Percentiles rank a stretch among this genome's conserved stretches.
Evolutionary conservation across 2,113 vertebrate genomes (phyloP).

Genomic region (Lepisosteus oculatus): DNA sequence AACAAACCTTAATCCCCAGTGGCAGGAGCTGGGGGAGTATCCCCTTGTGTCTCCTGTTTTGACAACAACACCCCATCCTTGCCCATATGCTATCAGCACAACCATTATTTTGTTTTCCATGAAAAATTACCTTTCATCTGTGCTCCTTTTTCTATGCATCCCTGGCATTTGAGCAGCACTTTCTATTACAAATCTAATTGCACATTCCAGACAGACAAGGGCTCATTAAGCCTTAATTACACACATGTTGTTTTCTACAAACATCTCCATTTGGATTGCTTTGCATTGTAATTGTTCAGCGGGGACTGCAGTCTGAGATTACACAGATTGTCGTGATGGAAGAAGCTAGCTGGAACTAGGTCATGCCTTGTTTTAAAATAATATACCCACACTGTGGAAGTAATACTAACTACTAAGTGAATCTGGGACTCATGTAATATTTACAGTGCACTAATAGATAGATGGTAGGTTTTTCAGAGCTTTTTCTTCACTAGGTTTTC

Average conservation of each 20-base stretch:
- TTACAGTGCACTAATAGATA: slow-evolving; percentile 56
- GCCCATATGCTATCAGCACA: slow-evolving; percentile 59
- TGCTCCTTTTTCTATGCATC: slow-evolving; percentile 35
- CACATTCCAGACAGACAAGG: slow-evolving; percentile 98
- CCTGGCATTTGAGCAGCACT: slow-evolving; percentile 55
- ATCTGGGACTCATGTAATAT: slow-evolving; percentile 59
- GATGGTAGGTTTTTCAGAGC: slow-evolving; percentile 38
- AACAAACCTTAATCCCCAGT: slow-evolving; percentile 32
- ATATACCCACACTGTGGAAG: slow-evolving; percentile 69
- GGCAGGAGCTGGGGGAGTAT: background rate
- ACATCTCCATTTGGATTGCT: slow-evolving; percentile 98
- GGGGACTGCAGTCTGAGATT: slow-evolving; percentile 74
- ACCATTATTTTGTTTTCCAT: slow-evolving; percentile 55
- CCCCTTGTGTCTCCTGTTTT: no score
- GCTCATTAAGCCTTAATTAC: slow-evolving; percentile 99
- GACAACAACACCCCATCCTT: slow-evolving; percentile 49
- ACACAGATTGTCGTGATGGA: slow-evolving; percentile 54
- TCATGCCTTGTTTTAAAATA: slow-evolving; percentile 73
- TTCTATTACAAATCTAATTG: slow-evolving; percentile 98
- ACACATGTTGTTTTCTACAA: slow-evolving; percentile 99
- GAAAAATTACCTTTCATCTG: slow-evolving; percentile 51
- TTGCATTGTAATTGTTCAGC: slow-evolving; percentile 88
- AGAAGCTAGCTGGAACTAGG: slow-evolving; percentile 71
- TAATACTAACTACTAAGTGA: slow-evolving; percentile 60
- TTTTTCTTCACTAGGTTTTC: slow-evolving; percentile 25